Conservation (phyloP, 2,888 invertebrate species). For the Megamerina dolium region DNA sequence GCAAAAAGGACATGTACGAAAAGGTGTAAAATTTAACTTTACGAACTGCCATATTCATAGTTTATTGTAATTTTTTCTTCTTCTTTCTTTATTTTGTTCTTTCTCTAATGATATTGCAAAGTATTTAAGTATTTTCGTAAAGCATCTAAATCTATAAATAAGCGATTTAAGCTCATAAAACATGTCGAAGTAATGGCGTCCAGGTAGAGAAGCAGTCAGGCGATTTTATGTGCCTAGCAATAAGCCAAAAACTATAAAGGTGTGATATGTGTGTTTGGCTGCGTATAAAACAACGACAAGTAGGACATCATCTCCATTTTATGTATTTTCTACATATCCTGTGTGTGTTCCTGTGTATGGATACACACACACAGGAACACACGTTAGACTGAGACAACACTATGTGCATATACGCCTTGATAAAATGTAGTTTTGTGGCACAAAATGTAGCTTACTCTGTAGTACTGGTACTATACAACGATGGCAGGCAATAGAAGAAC, state of each 20-base stretch:
- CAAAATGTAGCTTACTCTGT: not conserved
- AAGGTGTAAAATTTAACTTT: constrained; percentile 15
- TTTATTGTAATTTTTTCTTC: not conserved
- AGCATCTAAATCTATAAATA: constrained; percentile 19
- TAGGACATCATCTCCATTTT: constrained; percentile 1
- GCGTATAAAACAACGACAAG: constrained; percentile 1
- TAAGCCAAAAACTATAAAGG: too few relatives aligned
- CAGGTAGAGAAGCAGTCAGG: constrained; percentile 3
- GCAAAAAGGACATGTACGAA: constrained; percentile 12
- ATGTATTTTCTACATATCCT: too few relatives aligned
- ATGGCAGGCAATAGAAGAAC: not conserved
- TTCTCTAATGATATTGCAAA: constrained; percentile 10
- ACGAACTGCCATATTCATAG: too few relatives aligned
- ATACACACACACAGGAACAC: too few relatives aligned
- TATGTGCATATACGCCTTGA: not conserved
- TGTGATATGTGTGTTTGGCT: not conserved
- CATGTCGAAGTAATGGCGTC: too few relatives aligned
- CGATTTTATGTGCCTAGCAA: not conserved
- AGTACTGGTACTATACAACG: not conserved
- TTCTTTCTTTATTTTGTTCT: not conserved
- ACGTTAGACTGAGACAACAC: constrained; percentile 9
- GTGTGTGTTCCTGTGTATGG: too few relatives aligned
- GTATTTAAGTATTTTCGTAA: constrained; percentile 16
- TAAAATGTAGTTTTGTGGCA: constrained; percentile 13
- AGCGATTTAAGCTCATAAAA: constrained; percentile 18